Evolutionary conservation across 2,113 vertebrate species (phyloP).

Genomic region (Halcyon malimbica): DNA sequence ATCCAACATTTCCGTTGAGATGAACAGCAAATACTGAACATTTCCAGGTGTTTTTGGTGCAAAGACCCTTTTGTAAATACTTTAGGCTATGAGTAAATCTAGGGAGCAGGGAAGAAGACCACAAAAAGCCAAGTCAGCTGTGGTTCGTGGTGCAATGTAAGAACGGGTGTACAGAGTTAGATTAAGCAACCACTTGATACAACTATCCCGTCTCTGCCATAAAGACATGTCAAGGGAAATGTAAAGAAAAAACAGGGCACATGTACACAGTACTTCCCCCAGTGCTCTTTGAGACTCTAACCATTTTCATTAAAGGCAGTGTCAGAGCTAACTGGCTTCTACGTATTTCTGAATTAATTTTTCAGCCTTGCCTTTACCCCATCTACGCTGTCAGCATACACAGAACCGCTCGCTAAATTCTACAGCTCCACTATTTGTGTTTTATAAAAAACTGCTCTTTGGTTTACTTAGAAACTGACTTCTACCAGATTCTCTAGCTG

Average conservation of each 20-base stretch:
- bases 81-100: background rate
- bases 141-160: background rate
- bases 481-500: background rate
- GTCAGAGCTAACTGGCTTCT: background rate
- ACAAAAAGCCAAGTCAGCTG: background rate
- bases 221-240: background rate
- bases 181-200: background rate
- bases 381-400: background rate
- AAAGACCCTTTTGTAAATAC: background rate
- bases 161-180: accelerated
- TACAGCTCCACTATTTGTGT: background rate
- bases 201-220: background rate
- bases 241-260: background rate
- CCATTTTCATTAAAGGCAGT: background rate
- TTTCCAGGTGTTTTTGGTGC: background rate
- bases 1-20: background rate
- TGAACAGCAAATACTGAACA: background rate
- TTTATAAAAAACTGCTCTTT: background rate
- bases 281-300: background rate
- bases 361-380: background rate
- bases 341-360: background rate
- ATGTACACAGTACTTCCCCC: background rate
- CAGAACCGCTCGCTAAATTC: background rate
- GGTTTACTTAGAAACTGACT: background rate
- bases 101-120: background rate